phyloP scores from a whole-genome alignment of 2,888 invertebrate species.

The Leuctra nigra region DNA sequence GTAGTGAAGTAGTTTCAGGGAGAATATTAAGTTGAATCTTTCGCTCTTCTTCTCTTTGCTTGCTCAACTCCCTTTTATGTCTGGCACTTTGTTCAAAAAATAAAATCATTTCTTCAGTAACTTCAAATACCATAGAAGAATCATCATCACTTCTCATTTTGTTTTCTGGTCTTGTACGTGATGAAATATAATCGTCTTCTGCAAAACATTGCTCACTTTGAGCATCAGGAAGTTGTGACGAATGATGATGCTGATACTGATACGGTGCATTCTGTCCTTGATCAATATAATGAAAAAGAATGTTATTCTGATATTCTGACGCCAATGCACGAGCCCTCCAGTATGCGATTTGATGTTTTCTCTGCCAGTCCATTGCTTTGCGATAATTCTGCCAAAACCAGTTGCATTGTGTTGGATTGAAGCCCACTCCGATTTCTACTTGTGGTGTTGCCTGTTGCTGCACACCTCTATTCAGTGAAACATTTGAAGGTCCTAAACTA shows the following conservation, averaged over 20 bases:
- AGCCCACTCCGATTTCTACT: too few relatives aligned
- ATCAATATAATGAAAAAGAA: slow-evolving; percentile 44
- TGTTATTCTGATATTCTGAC: slow-evolving; percentile 53
- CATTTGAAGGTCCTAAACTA: too few relatives aligned
- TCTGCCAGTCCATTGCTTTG: slow-evolving; percentile 39
- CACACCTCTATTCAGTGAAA: too few relatives aligned
- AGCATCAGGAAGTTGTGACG: too few relatives aligned
- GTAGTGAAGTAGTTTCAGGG: slow-evolving; percentile 30
- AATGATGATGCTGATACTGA: too few relatives aligned
- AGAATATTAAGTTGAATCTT: slow-evolving; percentile 17
- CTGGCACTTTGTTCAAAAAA: slow-evolving; percentile 54
- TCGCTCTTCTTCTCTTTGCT: slow-evolving; percentile 21
- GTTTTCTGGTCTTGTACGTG: too few relatives aligned
- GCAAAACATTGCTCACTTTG: too few relatives aligned
- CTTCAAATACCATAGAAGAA: slow-evolving; percentile 46
- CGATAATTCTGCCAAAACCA: slow-evolving; percentile 30
- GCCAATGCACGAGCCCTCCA: slow-evolving; percentile 54
- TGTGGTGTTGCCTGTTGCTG: too few relatives aligned
- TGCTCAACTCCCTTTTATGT: slow-evolving; percentile 43
- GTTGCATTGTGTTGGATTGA: slow-evolving; percentile 9
- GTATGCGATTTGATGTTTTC: slow-evolving; percentile 51
- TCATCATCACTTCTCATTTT: slow-evolving; percentile 33
- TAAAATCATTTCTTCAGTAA: slow-evolving; percentile 56
- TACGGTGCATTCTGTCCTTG: too few relatives aligned
- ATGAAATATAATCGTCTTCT: too few relatives aligned